phyloP scores from a whole-genome alignment of 35 echinoderm and acorn worm species.

The Lytechinus pictus region DNA sequence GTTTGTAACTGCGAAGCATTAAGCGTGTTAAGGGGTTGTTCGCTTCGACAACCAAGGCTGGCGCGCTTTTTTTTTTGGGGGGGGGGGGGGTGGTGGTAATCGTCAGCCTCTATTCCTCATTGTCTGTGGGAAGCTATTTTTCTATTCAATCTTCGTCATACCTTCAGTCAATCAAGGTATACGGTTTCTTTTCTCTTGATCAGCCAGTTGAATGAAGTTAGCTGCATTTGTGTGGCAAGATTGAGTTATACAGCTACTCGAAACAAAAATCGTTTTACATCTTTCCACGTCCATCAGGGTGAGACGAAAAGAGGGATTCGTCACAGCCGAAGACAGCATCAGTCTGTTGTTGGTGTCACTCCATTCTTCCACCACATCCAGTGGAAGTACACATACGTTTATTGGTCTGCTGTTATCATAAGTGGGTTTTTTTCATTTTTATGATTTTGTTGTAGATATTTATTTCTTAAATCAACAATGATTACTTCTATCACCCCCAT shows the following conservation, averaged over 20 bases:
- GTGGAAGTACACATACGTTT: neutral
- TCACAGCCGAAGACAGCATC: neutral
- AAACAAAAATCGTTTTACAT: neutral
- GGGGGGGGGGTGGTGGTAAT: neutral
- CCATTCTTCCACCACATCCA: too few species aligned
- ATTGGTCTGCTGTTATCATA: neutral
- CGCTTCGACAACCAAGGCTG: neutral
- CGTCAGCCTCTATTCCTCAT: neutral
- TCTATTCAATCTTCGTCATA: neutral
- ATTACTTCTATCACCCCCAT: neutral
- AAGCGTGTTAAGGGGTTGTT: neutral
- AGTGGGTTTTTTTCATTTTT: neutral
- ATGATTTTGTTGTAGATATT: neutral
- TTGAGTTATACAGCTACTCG: neutral
- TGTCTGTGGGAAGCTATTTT: neutral
- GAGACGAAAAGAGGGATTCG: neutral
- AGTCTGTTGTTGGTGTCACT: neutral
- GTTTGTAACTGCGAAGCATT: neutral
- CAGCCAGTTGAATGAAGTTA: neutral
- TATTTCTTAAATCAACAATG: neutral
- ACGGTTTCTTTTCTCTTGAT: neutral
- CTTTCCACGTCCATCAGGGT: neutral
- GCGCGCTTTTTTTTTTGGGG: neutral
- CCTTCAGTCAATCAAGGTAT: slow-evolving; percentile 10
- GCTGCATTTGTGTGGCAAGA: neutral